Evolutionary conservation across 2,113 vertebrate genomes (phyloP), one percentile per base, ranked within the genome.

Genomic region (Centrocercus urophasianus): DNA sequence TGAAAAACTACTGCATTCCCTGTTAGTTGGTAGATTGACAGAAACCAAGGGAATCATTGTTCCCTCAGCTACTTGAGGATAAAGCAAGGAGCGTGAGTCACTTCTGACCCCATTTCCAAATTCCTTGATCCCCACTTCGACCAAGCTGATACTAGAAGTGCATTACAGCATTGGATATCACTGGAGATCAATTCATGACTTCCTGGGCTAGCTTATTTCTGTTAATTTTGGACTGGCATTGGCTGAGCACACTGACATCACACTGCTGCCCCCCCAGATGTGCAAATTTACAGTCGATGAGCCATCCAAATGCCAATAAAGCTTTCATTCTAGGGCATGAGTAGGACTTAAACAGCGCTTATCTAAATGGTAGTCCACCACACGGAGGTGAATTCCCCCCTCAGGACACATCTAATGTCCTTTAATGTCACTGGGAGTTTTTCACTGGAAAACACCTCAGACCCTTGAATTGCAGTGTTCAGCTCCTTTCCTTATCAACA

Each of bases 301-400:
- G 69, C 14, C 22, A 83, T 61, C 50, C 56, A 88, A 89, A 87
- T 28, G 43, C 6, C 61, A 56, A 32, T 59, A 45, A 56, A 74
- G 22, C 13, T 72, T 61, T 79, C 71, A 56, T 70, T 77, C n/a
- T 36, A 86, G 83, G 57, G 48, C 66, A 86, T 18, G 43, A 89
- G 34, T 15, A 82, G 9, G 59, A 43, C 20, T n/a, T 14, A 81
- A 88, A 45, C 54, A 57, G 38, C 70, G 11, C 25, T 45, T 64
- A 8, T 0, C 63, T 84, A 34, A 64, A 32, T 40, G 38, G 73
- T 0, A 74, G 47, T 10, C 34, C 4, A 3, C 47, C 4, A 3
- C 25, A 74, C 36, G 83, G 69, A 86, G 86, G 69, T 80, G 40
- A 90, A 92, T 71, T 86, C 59, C 6, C 59, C 63, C 69, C 73